Base-by-base conservation (phyloP, 37 sponge, comb jelly and placozoan species). In the Cliona cf. orientalis region DNA sequence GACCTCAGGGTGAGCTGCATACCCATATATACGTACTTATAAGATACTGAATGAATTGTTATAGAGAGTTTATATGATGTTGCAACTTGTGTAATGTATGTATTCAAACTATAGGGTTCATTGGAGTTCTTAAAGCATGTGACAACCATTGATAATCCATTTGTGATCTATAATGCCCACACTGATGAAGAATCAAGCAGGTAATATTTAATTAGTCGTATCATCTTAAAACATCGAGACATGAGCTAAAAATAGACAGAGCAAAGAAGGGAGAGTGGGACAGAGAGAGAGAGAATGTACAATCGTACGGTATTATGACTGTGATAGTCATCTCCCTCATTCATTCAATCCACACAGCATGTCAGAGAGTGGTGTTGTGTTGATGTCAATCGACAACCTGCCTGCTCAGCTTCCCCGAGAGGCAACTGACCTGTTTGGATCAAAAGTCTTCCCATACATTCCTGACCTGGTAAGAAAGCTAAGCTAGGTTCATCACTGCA, bases 321-420 rank as follows among this genome's bases (percentile, higher is more conserved):
- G n/a, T 19, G 55, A 19, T 49, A 49, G 17, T 19, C 55, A 49
- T 17, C 17, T 49, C 11, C 14, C 55, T 49, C 11, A 49, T 49
- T 49, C 55, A 49, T 19, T 19, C 55, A 49, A 17, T 49, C 55
- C 11, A 49, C 55, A 19, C 55, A 49, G 11, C n/a, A 73, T 92
- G 12, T 76, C 88, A 0, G 81, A 91, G 0, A 83, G 76, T 70
- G 98, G 98, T 44, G 71, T 94, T 31, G 23, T 94, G 5, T 31
- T 94, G 32, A 86, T 76, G 80, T 73, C 86, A 42, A 92, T 98
- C 0, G 98, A 98, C 69, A 92, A 98, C 60, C 72, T 98, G 32
- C 98, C 98, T 29, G 91, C 95, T 26, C 98, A 98, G 80, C 71
- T 98, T 2, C 95, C 98, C 1, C 69, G 93, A 29, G 98, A 95